These are phyloP conservation scores for Polydesmus complanatus DNA, from an alignment of 2,888 invertebrate species.

Conservation along the genomic window DNA sequence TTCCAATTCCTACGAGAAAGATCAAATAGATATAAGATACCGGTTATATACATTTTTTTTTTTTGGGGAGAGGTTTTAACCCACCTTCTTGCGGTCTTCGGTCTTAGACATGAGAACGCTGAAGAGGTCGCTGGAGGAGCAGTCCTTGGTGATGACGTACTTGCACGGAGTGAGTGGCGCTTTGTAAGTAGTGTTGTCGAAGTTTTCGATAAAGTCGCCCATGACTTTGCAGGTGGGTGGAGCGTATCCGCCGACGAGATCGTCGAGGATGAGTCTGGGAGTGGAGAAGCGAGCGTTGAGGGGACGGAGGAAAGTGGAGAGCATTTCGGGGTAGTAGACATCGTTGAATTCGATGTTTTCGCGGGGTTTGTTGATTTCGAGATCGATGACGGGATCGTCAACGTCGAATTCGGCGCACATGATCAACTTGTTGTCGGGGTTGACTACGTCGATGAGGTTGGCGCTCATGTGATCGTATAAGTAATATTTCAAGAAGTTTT, in stretches of 20 bases:
- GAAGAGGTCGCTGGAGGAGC: constrained; percentile 22
- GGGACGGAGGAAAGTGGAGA: not conserved
- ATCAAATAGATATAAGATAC: too few relatives aligned
- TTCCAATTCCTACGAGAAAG: not conserved
- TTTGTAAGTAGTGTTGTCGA: constrained; percentile 26
- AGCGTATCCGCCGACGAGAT: constrained; percentile 3
- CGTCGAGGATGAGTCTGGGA: not conserved
- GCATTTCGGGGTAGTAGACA: constrained; percentile 5
- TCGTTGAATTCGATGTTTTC: constrained; percentile 17
- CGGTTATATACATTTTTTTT: too few relatives aligned
- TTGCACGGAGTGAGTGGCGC: constrained; percentile 28
- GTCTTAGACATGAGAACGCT: not conserved
- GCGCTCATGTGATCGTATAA: not conserved
- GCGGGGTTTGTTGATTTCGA: constrained; percentile 15
- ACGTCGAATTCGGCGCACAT: not conserved
- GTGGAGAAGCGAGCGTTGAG: not conserved
- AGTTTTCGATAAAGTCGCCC: constrained; percentile 23
- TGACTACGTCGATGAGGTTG: not conserved
- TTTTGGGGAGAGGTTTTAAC: too few relatives aligned
- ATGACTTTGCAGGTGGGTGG: constrained; percentile 20
- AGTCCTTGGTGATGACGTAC: constrained; percentile 34
- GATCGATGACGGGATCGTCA: constrained; percentile 9
- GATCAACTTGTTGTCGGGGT: not conserved
- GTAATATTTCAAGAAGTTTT: constrained; percentile 13
- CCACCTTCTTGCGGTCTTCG: not conserved